Percentiles rank a stretch among this genome's conserved stretches.
Evolutionary conservation across 2,797 vertebrate species (phyloP).

Genomic region (Myiothlypis chrysogaster): DNA sequence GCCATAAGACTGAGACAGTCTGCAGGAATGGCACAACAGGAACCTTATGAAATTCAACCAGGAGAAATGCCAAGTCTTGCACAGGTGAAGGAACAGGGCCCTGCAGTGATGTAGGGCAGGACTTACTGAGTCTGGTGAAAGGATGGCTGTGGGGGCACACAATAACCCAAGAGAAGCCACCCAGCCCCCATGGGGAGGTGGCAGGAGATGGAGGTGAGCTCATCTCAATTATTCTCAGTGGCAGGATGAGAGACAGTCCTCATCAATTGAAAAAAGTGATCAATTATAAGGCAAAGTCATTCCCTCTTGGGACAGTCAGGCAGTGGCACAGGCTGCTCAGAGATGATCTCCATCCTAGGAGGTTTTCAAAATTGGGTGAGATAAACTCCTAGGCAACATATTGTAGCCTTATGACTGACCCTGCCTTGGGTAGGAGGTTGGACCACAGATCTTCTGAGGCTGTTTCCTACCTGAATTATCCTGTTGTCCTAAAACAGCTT

Average conservation of each 20-base stretch:
- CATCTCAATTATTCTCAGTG: neutral
- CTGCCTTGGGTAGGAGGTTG: neutral
- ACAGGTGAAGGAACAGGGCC: neutral
- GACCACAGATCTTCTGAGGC: neutral
- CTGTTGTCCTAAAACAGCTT: neutral
- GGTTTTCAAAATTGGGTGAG: neutral
- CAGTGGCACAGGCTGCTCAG: neutral
- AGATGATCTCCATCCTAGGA: neutral
- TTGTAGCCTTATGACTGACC: neutral
- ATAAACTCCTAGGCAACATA: neutral
- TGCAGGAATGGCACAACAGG: neutral
- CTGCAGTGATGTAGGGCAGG: neutral
- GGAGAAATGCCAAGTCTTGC: neutral
- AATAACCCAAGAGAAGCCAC: neutral
- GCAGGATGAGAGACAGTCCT: neutral
- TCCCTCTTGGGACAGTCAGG: neutral
- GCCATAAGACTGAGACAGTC: neutral
- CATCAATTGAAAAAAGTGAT: neutral
- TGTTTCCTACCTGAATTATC: neutral
- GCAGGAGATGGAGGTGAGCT: neutral
- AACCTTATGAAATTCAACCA: neutral
- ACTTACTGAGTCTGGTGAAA: neutral
- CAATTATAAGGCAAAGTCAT: neutral
- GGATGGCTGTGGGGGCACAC: fast-evolving
- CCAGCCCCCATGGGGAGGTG: neutral